Base-by-base conservation (phyloP, 2,888 invertebrate species). In the Adelphocoris suturalis region DNA sequence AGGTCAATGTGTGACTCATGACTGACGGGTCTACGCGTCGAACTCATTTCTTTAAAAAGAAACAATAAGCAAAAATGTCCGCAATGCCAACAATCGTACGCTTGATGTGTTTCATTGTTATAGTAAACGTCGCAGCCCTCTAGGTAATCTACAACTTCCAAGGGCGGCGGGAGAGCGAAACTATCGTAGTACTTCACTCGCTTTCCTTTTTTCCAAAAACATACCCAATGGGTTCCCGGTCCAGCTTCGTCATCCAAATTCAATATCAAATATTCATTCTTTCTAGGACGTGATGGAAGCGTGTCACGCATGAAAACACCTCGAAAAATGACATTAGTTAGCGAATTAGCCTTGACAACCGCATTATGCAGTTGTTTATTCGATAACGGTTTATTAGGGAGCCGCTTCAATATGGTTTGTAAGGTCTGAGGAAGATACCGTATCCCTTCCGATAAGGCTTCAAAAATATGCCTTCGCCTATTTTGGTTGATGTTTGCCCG, bases 371-470 rank as follows among this genome's bases (percentile, higher is more conserved):
- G 19, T n/a, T 48, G 48, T n/a, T 48, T 16, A 14, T 82, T 52
- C 47, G 82, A 19, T 47, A 52, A 48, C 48, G 47, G 12, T n/a
- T n/a, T 28, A 82, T 82, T 82, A 48, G 82, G 82, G 1, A 82
- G 52, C 0, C 14, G 14, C n/a, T 82, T 82, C 47, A 82, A 47
- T 47, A 82, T 0, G 93, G 93, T 92, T n/a, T n/a, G n/a, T n/a
- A n/a, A n/a, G n/a, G n/a, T n/a, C n/a, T n/a, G n/a, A n/a, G n/a
- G n/a, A n/a, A n/a, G n/a, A n/a, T n/a, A n/a, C n/a, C n/a, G n/a
- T n/a, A n/a, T n/a, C n/a, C n/a, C n/a, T n/a, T n/a, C n/a, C n/a
- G n/a, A n/a, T n/a, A n/a, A n/a, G n/a, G n/a, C n/a, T n/a, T n/a
- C n/a, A n/a, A n/a, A n/a, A n/a, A n/a, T n/a, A n/a, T n/a, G n/a